phyloP scores from a whole-genome alignment of 2,888 invertebrate genomes.

The Venusia cambrica region DNA sequence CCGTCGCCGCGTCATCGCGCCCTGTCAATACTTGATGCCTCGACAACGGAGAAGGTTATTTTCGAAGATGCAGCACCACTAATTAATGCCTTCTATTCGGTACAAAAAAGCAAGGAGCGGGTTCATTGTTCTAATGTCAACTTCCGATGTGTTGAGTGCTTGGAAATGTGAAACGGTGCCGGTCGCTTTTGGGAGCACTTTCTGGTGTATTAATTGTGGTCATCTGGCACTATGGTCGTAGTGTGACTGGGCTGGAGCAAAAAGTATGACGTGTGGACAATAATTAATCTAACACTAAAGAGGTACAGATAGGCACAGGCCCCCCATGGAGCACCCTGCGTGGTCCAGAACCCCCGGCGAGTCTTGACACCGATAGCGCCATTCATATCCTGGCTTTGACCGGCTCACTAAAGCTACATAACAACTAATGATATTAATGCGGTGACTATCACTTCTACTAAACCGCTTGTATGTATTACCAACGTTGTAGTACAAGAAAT shows the following conservation, averaged over 20 bases:
- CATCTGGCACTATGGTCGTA: no score
- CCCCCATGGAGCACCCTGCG: conserved; percentile 43
- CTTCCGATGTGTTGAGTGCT: conserved; percentile 37
- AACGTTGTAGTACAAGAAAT: no score
- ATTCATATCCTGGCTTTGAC: conserved; percentile 50
- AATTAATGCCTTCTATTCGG: conserved; percentile 68
- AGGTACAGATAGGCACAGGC: conserved; percentile 40
- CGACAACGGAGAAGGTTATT: conserved; percentile 75
- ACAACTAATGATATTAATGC: conserved; percentile 44
- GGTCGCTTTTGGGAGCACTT: conserved; percentile 26
- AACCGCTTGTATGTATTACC: conserved; percentile 13
- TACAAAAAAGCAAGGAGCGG: conserved; percentile 65
- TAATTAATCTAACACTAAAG: conserved; percentile 67
- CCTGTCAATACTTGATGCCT: conserved; percentile 70
- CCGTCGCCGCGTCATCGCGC: conserved; percentile 63
- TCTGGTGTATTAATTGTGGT: conserved; percentile 7
- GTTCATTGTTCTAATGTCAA: conserved; percentile 67
- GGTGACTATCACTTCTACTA: conserved; percentile 48
- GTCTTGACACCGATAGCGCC: conserved; percentile 58
- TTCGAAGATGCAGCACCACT: conserved; percentile 70
- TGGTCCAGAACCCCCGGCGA: conserved; percentile 50
- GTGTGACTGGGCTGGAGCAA: conserved; percentile 17
- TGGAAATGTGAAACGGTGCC: conserved; percentile 39
- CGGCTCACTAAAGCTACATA: conserved; percentile 49
- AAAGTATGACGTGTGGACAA: conserved; percentile 44